phyloP scores from a whole-genome alignment of 2,888 invertebrate genomes.

The Lymantria dispar region DNA sequence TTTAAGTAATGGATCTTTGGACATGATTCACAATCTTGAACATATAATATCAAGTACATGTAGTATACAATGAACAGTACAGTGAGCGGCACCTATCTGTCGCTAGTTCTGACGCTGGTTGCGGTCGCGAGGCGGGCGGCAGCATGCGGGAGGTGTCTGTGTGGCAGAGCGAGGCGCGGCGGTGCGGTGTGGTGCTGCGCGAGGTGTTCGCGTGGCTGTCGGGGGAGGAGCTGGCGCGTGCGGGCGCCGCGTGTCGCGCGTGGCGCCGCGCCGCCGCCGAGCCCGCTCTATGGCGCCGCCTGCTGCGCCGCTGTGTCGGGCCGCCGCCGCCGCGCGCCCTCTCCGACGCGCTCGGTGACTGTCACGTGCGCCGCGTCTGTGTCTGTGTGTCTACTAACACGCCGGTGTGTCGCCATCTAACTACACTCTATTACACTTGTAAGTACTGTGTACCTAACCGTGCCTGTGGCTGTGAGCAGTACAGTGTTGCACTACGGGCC shows the following conservation, averaged over 20 bases:
- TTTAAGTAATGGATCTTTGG: no score
- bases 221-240: constrained; percentile 42
- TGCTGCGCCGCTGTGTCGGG: constrained; percentile 22
- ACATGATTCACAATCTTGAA: no score
- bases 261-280: constrained; percentile 37
- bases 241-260: constrained; percentile 35
- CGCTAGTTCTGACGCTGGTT: constrained; percentile 16
- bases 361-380: background rate
- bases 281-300: constrained; percentile 50
- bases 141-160: background rate
- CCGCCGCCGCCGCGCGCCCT: background rate
- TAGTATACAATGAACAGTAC: no score
- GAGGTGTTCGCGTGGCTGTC: constrained; percentile 6
- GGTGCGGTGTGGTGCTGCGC: constrained; percentile 21
- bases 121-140: constrained; percentile 7
- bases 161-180: constrained; percentile 23
- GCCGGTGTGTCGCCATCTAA: no score
- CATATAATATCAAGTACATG: no score
- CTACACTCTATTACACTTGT: no score
- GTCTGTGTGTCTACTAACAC: background rate
- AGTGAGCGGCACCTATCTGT: background rate
- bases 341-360: background rate
- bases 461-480: no score
- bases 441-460: no score
- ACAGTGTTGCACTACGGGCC: no score